Conservation (phyloP, 2,113 vertebrate species). For the Cynocephalus volans region DNA sequence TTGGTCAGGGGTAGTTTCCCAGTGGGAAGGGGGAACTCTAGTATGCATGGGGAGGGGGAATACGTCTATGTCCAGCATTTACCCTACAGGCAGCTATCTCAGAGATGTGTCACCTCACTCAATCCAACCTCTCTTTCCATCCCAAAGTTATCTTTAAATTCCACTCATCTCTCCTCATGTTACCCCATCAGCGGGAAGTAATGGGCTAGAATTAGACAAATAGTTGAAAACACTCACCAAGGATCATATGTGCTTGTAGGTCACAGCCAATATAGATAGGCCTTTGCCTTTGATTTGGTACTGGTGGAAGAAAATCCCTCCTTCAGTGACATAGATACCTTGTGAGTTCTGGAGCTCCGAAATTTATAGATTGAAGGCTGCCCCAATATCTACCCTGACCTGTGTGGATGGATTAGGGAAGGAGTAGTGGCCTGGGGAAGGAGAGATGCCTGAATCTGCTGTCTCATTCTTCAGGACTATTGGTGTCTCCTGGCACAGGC, state of each 20-base stretch:
- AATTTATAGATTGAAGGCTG: conserved; percentile 20
- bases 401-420: neutral
- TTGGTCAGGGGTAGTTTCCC: no score
- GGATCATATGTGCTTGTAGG: neutral
- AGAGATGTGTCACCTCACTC: neutral
- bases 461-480: neutral
- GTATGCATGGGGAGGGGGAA: no score
- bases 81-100: no score
- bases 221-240: conserved; percentile 10
- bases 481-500: neutral
- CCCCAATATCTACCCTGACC: neutral
- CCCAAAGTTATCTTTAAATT: neutral
- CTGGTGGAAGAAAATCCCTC: neutral
- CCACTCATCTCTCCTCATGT: neutral
- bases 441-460: neutral
- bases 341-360: conserved; percentile 7
- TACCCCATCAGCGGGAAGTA: neutral
- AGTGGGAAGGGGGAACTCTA: no score
- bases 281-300: conserved; percentile 4
- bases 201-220: neutral
- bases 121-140: neutral
- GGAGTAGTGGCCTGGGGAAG: neutral
- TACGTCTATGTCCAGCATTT: no score
- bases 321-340: neutral
- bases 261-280: neutral